Evolutionary conservation across 2,113 vertebrate species (phyloP).

Genomic region (Poeciliopsis turrubarensis): DNA sequence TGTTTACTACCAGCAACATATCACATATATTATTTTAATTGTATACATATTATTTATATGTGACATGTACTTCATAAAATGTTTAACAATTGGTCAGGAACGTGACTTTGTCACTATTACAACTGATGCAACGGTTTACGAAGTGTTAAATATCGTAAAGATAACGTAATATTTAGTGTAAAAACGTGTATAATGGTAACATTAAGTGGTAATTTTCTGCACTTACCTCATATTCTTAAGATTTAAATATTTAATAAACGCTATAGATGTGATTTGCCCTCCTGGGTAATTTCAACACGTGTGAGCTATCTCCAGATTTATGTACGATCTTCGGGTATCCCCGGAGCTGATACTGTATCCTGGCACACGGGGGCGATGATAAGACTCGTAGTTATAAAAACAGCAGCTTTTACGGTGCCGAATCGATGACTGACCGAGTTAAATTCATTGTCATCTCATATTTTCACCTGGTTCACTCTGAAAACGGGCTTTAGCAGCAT

Average conservation of each 20-base stretch:
- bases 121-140: background rate
- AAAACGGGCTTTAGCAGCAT: background rate
- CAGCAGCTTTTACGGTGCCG: background rate
- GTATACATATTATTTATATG: too few species aligned
- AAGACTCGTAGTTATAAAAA: slow-evolving; percentile 5
- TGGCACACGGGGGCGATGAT: slow-evolving; percentile 32
- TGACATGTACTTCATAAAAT: too few species aligned
- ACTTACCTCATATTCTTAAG: background rate
- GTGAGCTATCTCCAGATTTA: background rate
- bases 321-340: background rate
- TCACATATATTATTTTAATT: too few species aligned
- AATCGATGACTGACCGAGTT: background rate
- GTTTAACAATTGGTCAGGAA: too few species aligned
- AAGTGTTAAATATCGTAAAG: background rate
- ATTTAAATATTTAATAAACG: background rate
- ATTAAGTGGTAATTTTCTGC: background rate
- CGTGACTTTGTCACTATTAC: too few species aligned
- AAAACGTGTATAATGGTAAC: background rate
- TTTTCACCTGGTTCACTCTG: background rate
- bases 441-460: background rate
- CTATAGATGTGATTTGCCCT: background rate
- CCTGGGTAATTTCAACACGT: too few species aligned
- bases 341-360: background rate
- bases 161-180: background rate
- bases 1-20: background rate